Evolutionary conservation across 2,888 invertebrate species (phyloP).

Genomic region (Euzophera pinguis): DNA sequence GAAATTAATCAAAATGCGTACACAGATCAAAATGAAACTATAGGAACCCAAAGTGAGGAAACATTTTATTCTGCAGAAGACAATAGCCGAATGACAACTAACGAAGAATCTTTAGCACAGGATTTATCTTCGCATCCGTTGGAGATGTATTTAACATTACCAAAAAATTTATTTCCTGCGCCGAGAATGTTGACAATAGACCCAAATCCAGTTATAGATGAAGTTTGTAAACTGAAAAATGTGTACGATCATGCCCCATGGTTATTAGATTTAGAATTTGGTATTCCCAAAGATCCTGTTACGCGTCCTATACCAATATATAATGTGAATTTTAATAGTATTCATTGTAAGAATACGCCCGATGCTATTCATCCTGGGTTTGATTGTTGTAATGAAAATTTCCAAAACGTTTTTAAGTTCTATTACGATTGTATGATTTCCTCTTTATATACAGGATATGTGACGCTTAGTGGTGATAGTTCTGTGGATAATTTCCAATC

Average conservation of each 20-base stretch:
- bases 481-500: conserved; percentile 58
- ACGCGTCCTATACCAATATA: conserved; percentile 49
- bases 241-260: conserved; percentile 39
- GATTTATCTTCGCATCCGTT: conserved; percentile 25
- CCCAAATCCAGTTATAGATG: conserved; percentile 57
- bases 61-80: background rate
- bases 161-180: conserved; percentile 49
- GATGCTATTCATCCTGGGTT: conserved; percentile 57
- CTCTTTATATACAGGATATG: conserved; percentile 53
- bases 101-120: background rate
- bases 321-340: conserved; percentile 48
- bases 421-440: conserved; percentile 57
- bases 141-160: conserved; percentile 43
- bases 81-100: background rate
- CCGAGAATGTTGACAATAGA: conserved; percentile 45
- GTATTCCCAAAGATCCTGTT: conserved; percentile 40
- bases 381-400: conserved; percentile 45
- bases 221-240: conserved; percentile 46
- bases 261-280: conserved; percentile 61
- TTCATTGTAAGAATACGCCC: conserved; percentile 50
- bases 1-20: background rate
- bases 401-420: conserved; percentile 43
- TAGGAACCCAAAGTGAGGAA: background rate
- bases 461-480: conserved; percentile 36
- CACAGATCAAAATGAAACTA: background rate